Evolutionary conservation across 2,888 invertebrate species (phyloP), one percentile per base, ranked within the genome.

Genomic region (Cacoxenus indagator): DNA sequence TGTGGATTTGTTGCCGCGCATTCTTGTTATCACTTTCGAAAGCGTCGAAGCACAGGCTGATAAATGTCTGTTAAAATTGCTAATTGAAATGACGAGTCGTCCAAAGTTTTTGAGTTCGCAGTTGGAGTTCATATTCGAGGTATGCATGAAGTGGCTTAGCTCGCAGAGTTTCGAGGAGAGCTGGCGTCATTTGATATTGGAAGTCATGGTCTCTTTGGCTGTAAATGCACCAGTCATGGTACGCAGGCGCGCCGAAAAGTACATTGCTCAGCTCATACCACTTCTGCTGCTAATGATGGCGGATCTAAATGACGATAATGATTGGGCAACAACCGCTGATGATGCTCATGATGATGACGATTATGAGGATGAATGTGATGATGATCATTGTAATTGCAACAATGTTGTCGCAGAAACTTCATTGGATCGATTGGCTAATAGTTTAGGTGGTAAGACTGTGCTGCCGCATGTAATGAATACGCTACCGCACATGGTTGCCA

Each of bases 171-270:
- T 93, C 43, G 91, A 92, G 72, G 94, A 95, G 85, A 92, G 93
- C 69, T 96, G 95, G 94, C 91, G 97, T 27, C 97, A 98, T 86
- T 90, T 98, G 69, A 93, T 95, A 0, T 89, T 99, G 45, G 99
- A 99, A 89, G 94, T 96, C 11, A 90, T 94, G 89, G 93, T 97
- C 72, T 92, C 92, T 2, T 75, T 88, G 73, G 93, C 98, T 55
- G 99, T 99, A 90, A 96, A 96, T 31, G 97, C 98, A 6, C 95
- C 99, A 0, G 96, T 97, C 2, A 98, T 98, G 95, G 94, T 99
- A 48, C 92, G 99, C 69, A 99, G 98, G 89, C 93, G 94, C 74
- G 96, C 95, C 14, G 92, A 92, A 37, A 94, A 94, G 84, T 96
- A 96, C 75, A 91, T 99, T 73, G 91, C 92, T 54, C 90, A 92